A percentile compares a stretch with the other conserved stretches of the same genome.
These are phyloP conservation scores for Pedionomus torquatus DNA, from an alignment of 2,113 vertebrate species.

Conservation along the genomic window DNA sequence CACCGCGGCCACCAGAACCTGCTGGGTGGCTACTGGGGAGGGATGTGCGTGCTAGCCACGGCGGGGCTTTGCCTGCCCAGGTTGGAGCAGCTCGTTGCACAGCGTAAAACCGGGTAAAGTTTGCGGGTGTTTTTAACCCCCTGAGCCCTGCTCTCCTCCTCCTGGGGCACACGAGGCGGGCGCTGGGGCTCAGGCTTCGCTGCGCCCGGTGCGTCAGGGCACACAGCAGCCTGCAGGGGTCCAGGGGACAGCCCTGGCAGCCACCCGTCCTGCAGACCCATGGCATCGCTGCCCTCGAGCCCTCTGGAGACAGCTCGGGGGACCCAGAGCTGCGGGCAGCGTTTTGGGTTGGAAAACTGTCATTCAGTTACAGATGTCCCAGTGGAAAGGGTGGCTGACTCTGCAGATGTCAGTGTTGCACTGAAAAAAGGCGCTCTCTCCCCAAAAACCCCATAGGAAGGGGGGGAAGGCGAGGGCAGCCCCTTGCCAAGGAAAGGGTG, in stretches of 20 bases:
- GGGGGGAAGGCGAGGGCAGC: neutral
- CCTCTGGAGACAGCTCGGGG: fast-evolving
- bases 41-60: neutral
- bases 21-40: neutral
- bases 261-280: fast-evolving
- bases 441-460: fast-evolving
- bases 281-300: neutral
- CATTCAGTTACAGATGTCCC: neutral
- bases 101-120: fast-evolving
- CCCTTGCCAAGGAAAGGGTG: fast-evolving
- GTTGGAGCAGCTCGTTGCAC: neutral
- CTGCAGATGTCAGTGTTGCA: neutral
- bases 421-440: fast-evolving
- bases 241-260: fast-evolving
- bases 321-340: fast-evolving
- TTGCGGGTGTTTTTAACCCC: fast-evolving
- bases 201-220: neutral
- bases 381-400: fast-evolving
- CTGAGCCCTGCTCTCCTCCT: no score
- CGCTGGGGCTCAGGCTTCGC: neutral
- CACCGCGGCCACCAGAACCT: fast-evolving
- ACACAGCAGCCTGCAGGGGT: fast-evolving
- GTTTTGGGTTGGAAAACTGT: neutral
- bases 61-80: neutral
- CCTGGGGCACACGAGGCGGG: no score